phyloP scores from a whole-genome alignment of 2,797 vertebrate species.

The Chloroceryle amazona region DNA sequence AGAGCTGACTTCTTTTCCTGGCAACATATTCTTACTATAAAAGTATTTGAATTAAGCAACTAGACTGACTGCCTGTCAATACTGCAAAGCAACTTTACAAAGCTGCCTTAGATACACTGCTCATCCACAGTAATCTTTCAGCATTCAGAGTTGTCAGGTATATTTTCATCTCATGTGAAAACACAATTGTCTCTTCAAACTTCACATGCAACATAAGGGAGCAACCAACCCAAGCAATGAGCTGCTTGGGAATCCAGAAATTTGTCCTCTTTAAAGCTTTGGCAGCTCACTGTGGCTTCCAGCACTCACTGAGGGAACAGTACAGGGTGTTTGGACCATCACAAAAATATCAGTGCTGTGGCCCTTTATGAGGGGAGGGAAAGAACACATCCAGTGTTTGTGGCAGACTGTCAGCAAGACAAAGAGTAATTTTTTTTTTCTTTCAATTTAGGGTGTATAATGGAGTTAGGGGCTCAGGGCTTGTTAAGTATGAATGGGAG shows the following conservation, averaged over 20 bases:
- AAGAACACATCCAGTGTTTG: neutral
- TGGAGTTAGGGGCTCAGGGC: neutral
- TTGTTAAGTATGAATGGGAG: neutral
- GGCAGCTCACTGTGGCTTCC: neutral
- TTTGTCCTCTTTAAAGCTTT: neutral
- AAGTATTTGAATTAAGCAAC: slow-evolving; percentile 27
- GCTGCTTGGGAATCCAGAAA: neutral
- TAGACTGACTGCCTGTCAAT: slow-evolving; percentile 59
- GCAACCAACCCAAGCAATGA: neutral
- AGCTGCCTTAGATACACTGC: neutral
- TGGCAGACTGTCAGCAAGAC: neutral
- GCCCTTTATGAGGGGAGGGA: neutral
- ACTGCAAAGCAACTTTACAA: neutral
- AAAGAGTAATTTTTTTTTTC: neutral
- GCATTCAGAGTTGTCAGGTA: slow-evolving; percentile 45
- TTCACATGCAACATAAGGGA: neutral
- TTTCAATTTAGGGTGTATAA: neutral
- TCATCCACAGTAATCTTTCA: neutral
- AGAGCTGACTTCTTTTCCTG: slow-evolving; percentile 16
- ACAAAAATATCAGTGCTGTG: neutral
- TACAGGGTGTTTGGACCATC: neutral
- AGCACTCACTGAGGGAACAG: neutral
- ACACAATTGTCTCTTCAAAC: slow-evolving; percentile 51
- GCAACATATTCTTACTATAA: slow-evolving; percentile 3
- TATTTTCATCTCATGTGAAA: slow-evolving; percentile 33